These are phyloP conservation scores for Epiblema foenella DNA, from an alignment of 2,888 invertebrate species.

Conservation along the genomic window DNA sequence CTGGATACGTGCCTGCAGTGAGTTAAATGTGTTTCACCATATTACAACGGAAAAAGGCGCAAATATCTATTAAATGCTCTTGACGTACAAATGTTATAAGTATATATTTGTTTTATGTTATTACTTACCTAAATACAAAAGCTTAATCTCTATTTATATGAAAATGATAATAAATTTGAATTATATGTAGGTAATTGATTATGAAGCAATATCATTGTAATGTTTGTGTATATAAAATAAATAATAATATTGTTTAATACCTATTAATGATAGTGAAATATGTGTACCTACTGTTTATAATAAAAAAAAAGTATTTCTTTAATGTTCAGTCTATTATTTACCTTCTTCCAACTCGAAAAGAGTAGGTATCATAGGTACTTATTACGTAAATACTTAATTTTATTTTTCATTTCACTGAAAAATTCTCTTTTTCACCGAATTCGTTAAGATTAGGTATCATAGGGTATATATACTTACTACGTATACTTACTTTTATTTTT, in stretches of 20 bases:
- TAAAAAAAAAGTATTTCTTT: slow-evolving; percentile 47
- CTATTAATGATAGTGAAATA: slow-evolving; percentile 33
- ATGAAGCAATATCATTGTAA: slow-evolving; percentile 50
- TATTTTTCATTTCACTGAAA: no score
- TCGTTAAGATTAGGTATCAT: no score
- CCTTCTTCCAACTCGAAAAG: no score
- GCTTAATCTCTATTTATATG: slow-evolving; percentile 10
- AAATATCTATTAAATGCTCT: no score
- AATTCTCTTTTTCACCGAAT: no score
- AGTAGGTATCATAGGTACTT: no score
- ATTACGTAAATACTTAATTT: no score
- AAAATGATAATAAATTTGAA: slow-evolving; percentile 37
- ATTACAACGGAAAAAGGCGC: no score
- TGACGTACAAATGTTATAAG: background rate
- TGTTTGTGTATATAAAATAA: slow-evolving; percentile 43
- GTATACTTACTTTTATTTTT: no score
- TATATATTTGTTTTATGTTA: background rate
- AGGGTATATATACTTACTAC: no score
- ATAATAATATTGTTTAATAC: slow-evolving; percentile 40
- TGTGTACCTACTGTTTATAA: slow-evolving; percentile 45
- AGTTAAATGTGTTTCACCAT: no score
- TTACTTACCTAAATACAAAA: background rate
- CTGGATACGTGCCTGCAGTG: no score
- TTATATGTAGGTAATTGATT: slow-evolving; percentile 36
- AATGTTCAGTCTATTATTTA: slow-evolving; percentile 17